These are phyloP conservation scores for Microctenopoma steveboyesi DNA, from an alignment of 2,797 vertebrate species.

Conservation along the genomic window DNA sequence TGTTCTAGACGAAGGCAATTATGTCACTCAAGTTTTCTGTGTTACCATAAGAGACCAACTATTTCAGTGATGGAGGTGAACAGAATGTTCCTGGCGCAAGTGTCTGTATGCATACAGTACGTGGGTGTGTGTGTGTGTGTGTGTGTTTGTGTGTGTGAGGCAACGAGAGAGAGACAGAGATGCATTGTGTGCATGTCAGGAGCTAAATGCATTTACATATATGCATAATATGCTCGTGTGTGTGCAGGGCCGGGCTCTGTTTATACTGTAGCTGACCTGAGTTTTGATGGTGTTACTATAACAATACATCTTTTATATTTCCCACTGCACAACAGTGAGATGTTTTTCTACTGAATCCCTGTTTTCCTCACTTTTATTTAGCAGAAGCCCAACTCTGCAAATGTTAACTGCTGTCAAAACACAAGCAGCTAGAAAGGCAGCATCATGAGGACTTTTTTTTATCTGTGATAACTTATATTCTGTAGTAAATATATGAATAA, in stretches of 20 bases:
- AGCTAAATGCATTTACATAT: conserved; percentile 20
- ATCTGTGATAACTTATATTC: background rate
- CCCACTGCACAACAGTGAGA: background rate
- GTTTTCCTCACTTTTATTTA: background rate
- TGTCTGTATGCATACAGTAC: conserved; percentile 34
- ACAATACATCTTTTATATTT: background rate
- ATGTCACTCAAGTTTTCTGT: conserved; percentile 64
- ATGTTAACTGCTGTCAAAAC: background rate
- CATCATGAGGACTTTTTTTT: background rate
- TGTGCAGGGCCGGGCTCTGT: background rate
- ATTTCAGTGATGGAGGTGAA: conserved; percentile 69
- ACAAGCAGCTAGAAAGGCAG: background rate
- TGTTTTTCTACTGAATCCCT: background rate
- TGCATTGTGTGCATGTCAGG: background rate
- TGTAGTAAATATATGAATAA: background rate
- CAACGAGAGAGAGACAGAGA: conserved; percentile 1
- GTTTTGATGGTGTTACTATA: background rate
- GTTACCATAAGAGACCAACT: conserved; percentile 59
- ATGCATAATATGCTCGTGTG: conserved; percentile 7
- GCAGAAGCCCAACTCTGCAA: background rate
- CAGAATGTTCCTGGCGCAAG: conserved; percentile 74
- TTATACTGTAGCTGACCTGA: background rate
- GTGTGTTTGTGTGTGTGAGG: conserved; percentile 18
- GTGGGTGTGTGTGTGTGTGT: conserved; percentile 31
- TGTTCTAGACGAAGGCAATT: conserved; percentile 46